phyloP scores from a whole-genome alignment of 2,888 invertebrate species.

The Parnassius mnemosyne region DNA sequence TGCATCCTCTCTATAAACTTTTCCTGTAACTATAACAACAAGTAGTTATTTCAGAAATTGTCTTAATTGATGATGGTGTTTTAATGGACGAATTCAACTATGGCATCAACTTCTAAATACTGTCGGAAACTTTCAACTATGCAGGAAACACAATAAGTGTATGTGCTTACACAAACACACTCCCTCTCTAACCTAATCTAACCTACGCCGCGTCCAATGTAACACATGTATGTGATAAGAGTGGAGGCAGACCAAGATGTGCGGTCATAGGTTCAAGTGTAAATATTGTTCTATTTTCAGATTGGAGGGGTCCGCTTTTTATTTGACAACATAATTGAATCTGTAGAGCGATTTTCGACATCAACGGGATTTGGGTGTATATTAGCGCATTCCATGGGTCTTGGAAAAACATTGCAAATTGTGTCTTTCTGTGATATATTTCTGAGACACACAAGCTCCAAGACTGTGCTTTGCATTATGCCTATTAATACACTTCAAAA shows the following conservation, averaged over 20 bases:
- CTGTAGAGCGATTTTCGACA: conserved; percentile 91
- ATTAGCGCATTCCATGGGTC: conserved; percentile 98
- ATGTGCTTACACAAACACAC: too few relatives aligned
- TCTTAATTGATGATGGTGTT: too few relatives aligned
- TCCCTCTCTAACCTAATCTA: too few relatives aligned
- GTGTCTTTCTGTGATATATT: conserved; percentile 98
- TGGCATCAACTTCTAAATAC: too few relatives aligned
- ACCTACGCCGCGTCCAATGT: too few relatives aligned
- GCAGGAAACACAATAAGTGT: too few relatives aligned
- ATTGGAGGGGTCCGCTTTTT: conserved; percentile 97
- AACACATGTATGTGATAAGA: too few relatives aligned
- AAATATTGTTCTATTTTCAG: conserved; percentile 57
- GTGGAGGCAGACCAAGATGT: not conserved
- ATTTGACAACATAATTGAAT: conserved; percentile 98
- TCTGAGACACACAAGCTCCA: conserved; percentile 92
- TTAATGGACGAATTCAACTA: too few relatives aligned
- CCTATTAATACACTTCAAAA: conserved; percentile 99
- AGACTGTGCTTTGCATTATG: conserved; percentile 96
- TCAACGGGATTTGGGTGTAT: conserved; percentile 98
- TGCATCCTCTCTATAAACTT: too few relatives aligned
- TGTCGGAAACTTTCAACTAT: too few relatives aligned
- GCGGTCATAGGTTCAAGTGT: not conserved
- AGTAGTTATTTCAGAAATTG: too few relatives aligned
- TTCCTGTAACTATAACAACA: too few relatives aligned
- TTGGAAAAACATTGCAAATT: conserved; percentile 98